Percentiles rank a stretch among this genome's conserved stretches.
Evolutionary conservation across 2,113 vertebrate species (phyloP).

Genomic region (Odontesthes bonariensis): DNA sequence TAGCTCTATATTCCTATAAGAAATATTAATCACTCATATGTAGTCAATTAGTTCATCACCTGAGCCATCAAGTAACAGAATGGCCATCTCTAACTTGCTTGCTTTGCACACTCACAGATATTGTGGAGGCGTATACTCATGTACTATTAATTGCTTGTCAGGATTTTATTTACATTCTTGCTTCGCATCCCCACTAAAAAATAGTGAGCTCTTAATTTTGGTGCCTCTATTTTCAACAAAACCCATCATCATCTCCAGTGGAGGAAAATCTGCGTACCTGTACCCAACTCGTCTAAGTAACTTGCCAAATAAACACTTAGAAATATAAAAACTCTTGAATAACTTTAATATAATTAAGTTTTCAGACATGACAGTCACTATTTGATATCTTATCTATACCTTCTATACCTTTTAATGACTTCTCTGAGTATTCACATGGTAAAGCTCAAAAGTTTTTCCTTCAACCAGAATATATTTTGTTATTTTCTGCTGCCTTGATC

Average conservation of each 20-base stretch:
- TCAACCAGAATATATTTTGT: too few relatives aligned
- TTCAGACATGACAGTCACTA: too few relatives aligned
- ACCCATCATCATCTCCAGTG: neutral
- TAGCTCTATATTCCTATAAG: neutral
- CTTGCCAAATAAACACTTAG: too few relatives aligned
- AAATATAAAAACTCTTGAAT: too few relatives aligned
- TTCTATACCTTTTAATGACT: neutral
- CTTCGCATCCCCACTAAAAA: conserved; percentile 14
- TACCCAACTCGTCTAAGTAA: neutral
- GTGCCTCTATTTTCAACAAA: neutral
- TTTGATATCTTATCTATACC: too few relatives aligned
- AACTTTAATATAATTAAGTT: too few relatives aligned
- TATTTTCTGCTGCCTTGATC: too few relatives aligned
- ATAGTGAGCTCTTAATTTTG: neutral
- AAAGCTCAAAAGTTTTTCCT: neutral
- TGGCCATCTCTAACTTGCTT: too few relatives aligned
- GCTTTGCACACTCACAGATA: too few relatives aligned
- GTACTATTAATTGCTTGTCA: neutral
- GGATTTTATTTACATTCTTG: neutral
- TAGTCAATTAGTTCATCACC: neutral
- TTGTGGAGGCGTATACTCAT: neutral
- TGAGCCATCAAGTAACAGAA: neutral
- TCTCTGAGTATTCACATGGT: neutral
- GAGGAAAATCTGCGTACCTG: neutral
- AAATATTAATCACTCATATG: neutral